phyloP scores from a whole-genome alignment of 23 tunicate genomes.

The Halocynthia roretzi region DNA sequence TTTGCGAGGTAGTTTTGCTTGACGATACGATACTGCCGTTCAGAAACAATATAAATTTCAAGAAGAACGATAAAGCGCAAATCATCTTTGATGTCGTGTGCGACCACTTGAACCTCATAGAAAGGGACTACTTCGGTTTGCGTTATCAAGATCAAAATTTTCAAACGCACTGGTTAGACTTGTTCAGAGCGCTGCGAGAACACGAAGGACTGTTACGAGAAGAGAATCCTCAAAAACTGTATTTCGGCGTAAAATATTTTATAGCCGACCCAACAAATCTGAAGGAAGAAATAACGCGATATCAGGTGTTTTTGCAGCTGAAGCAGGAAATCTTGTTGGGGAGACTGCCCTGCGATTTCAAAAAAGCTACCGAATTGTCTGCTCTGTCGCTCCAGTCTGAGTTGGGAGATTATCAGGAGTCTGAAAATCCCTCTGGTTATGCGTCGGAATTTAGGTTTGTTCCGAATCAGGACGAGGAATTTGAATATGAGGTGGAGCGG shows the following conservation, averaged over 20 bases:
- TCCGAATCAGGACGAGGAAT: conserved; percentile 64
- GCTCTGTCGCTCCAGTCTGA: conserved; percentile 85
- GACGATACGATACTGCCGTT: conserved; percentile 52
- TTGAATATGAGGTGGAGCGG: conserved; percentile 66
- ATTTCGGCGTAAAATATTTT: conserved; percentile 82
- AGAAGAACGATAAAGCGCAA: conserved; percentile 50
- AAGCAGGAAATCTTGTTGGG: conserved; percentile 56
- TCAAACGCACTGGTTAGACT: conserved; percentile 67
- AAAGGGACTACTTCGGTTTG: conserved; percentile 84
- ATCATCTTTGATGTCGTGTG: conserved; percentile 62
- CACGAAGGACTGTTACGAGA: conserved; percentile 45
- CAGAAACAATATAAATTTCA: conserved; percentile 41
- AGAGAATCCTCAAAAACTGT: conserved; percentile 27
- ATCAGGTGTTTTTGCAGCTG: conserved; percentile 83
- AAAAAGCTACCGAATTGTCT: conserved; percentile 69
- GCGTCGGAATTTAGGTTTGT: conserved; percentile 76
- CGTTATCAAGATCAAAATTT: conserved; percentile 37
- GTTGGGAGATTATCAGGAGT: conserved; percentile 61
- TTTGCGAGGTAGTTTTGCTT: conserved; percentile 65
- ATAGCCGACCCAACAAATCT: conserved; percentile 67
- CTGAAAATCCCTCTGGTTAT: conserved; percentile 57
- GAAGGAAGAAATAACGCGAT: conserved; percentile 83
- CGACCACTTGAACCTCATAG: conserved; percentile 48
- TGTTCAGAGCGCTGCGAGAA: conserved; percentile 41
- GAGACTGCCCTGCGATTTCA: conserved; percentile 44